Conservation (phyloP, 2,113 vertebrate species). For the Mastomys coucha region DNA sequence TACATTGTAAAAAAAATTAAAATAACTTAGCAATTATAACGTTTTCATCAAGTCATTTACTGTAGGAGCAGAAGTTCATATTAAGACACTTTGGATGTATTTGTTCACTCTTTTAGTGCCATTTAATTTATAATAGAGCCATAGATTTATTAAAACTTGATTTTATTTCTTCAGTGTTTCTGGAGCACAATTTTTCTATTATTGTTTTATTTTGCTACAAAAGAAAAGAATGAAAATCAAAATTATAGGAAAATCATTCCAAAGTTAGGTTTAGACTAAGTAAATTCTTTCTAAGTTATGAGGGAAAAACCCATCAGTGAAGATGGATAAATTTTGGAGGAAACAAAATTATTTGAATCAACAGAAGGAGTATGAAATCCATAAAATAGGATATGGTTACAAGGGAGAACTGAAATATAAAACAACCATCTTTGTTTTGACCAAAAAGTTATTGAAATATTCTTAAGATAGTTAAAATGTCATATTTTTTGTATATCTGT, state of each 20-base stretch:
- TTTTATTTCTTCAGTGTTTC: background rate
- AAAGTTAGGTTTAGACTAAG: background rate
- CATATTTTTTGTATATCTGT: background rate
- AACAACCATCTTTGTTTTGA: background rate
- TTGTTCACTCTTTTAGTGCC: background rate
- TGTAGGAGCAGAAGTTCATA: background rate
- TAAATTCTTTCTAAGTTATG: background rate
- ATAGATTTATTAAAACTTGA: background rate
- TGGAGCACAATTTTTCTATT: background rate
- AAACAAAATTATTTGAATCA: background rate
- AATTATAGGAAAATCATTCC: background rate
- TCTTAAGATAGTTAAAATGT: background rate
- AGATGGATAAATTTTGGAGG: background rate
- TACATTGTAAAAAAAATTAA: background rate
- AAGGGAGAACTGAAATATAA: background rate
- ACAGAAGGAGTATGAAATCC: background rate
- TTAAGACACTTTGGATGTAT: background rate
- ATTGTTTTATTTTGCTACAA: background rate
- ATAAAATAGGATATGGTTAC: background rate
- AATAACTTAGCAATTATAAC: background rate
- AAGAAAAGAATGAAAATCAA: background rate
- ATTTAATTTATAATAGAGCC: background rate
- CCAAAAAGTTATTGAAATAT: slow-evolving; percentile 5
- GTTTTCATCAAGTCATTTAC: background rate
- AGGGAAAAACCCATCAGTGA: background rate